Evolutionary conservation across 2,797 vertebrate species (phyloP), one percentile per base, ranked within the genome.

Genomic region (Apogon hyalosoma): DNA sequence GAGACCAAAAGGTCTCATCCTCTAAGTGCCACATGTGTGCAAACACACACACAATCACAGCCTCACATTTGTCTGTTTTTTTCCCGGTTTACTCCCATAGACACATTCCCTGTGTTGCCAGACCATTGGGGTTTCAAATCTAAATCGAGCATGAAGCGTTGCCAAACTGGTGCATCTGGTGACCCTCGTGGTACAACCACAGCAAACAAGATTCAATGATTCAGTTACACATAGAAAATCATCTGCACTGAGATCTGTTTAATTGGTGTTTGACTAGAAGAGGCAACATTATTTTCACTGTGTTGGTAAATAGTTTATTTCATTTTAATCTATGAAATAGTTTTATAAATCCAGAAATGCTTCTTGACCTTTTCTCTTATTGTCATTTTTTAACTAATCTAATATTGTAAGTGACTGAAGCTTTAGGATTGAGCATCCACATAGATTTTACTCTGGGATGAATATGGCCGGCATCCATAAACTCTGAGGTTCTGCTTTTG

Each of bases 111-210:
- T 33, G 6, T 58, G 67, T 69, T 77, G 48, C 60, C 61, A 52
- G 63, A 54, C 49, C 45, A 42, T 40, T 72, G 69, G 75, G 16
- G 74, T 79, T 85, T 83, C 12, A 65, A 72, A 47, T 82, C 69
- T 79, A 84, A 88, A 87, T 87, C 69, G 75, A 81, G 80, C 84
- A 56, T 88, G 82, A 90, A 87, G 74, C 53, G 14, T 84, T 58
- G 77, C 83, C 67, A 69, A 81, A 54, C 73, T 57, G 60, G 67
- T 80, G 80, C 83, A 84, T 87, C 86, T 88, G 87, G 69, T 88
- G 83, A 85, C 87, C 79, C 73, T 75, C 41, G 38, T 74, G 59
- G 45, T 83, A 73, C 77, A 83, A 63, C 55, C 61, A 49, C 51
- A 61, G 69, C 59, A 82, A 87, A 85, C 73, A 60, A 28, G 24